Conservation (phyloP, 2,113 vertebrate genomes). For the Romanogobio albipinnatus region DNA sequence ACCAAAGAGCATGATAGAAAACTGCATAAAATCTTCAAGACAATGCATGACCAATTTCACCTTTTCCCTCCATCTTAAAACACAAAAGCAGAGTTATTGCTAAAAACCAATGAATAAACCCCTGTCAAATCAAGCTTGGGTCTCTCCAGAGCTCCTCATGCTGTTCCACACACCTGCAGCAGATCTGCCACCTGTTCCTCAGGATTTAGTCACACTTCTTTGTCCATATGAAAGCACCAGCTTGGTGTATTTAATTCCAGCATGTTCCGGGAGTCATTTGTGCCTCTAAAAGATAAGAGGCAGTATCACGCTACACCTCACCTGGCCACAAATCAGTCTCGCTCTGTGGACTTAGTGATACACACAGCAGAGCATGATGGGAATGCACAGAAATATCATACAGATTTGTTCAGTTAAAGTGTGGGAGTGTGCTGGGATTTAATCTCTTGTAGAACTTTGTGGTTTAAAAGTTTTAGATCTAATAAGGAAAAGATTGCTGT, state of each 20-base stretch:
- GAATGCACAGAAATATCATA: not conserved
- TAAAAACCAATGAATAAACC: not conserved
- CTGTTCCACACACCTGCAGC: conserved; percentile 15
- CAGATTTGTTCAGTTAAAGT: not conserved
- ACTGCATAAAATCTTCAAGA: not conserved
- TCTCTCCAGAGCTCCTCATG: not conserved
- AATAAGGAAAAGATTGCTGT: conserved; percentile 8
- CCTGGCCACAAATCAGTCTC: conserved; percentile 4
- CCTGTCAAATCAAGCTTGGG: not conserved
- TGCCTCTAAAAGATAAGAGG: not conserved
- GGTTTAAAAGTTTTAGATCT: conserved; percentile 22
- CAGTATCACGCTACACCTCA: conserved; percentile 3
- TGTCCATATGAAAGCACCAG: not conserved
- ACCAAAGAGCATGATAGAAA: conserved; percentile 37
- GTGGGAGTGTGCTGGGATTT: not conserved
- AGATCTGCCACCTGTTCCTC: not conserved
- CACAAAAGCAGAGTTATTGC: not conserved
- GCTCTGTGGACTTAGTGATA: conserved; percentile 7
- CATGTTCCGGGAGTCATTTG: conserved; percentile 18
- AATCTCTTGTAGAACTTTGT: conserved; percentile 23
- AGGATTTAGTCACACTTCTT: conserved; percentile 12
- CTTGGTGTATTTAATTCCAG: conserved; percentile 13
- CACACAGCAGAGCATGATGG: conserved; percentile 18
- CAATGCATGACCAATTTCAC: conserved; percentile 1
- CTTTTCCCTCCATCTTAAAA: not conserved